These are phyloP conservation scores for Pegea sp. DNA, from an alignment of 23 tunicate genomes.

Conservation along the genomic window DNA sequence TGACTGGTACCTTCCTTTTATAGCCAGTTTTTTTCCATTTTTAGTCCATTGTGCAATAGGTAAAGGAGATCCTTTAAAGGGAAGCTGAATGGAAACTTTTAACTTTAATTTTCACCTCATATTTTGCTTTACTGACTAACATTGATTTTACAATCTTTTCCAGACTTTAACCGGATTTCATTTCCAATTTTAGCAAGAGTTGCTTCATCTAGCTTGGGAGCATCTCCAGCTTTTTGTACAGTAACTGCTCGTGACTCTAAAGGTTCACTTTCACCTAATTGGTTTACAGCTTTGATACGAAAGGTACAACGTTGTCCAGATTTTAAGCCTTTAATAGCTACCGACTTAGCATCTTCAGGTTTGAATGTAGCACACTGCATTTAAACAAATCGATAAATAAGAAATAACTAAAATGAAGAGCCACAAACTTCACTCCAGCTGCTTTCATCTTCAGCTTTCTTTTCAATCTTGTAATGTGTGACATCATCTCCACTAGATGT, in stretches of 20 bases:
- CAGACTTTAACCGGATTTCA: slow-evolving; percentile 42
- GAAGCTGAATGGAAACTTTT: slow-evolving; percentile 30
- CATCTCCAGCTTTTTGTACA: slow-evolving; percentile 68
- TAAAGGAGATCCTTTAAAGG: slow-evolving; percentile 61
- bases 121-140: slow-evolving; percentile 5
- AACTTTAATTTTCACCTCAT: neutral
- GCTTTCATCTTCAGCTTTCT: slow-evolving; percentile 22
- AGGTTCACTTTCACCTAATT: slow-evolving; percentile 61
- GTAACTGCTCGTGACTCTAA: slow-evolving; percentile 75
- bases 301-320: slow-evolving; percentile 71
- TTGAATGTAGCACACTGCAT: slow-evolving; percentile 37
- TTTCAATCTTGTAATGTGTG: slow-evolving; percentile 24
- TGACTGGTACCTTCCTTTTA: slow-evolving; percentile 37
- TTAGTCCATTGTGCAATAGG: slow-evolving; percentile 87
- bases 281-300: slow-evolving; percentile 61
- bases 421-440: slow-evolving; percentile 35
- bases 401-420: neutral
- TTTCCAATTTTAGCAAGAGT: slow-evolving; percentile 24
- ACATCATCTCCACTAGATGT: slow-evolving; percentile 18
- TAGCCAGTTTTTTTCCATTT: slow-evolving; percentile 65
- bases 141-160: slow-evolving; percentile 65
- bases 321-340: slow-evolving; percentile 14
- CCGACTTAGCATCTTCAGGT: slow-evolving; percentile 44
- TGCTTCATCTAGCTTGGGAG: slow-evolving; percentile 57
- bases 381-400: neutral